Base-by-base conservation (phyloP, 1,140 invertebrate species). In the Brachystomella parvula region DNA sequence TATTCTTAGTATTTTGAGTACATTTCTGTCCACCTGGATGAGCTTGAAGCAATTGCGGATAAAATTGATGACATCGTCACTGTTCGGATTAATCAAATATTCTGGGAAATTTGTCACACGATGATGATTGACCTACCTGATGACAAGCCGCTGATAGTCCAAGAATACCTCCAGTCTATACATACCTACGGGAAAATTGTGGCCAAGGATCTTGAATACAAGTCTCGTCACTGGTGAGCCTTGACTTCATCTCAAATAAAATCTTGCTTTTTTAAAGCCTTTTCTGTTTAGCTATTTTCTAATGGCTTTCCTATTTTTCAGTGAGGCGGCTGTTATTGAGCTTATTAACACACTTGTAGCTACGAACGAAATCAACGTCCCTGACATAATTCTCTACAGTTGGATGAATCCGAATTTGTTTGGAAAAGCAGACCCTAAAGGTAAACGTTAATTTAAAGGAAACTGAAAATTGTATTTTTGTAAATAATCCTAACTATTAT, bases 21-120 rank as follows among this genome's bases (percentile, higher is more conserved):
- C 68, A 81, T 89, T 39, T 76, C 81, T 63, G 70, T 74, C 0
- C 78, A 82, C 3, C 75, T 90, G 21, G 79, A 82, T 58, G 82
- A 86, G 67, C 81, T 90, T 1, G 83, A 89, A 73, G 80, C 84
- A 65, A 86, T 90, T 73, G 79, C 88, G 2, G 86, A 86, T 73
- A 67, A 83, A 78, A 82, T 88, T 0, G 81, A 83, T 49, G 88
- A 92, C 71, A 85, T 91, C 71, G 88, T 88, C 72, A 85, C 88
- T 76, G 84, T 86, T 58, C 82, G 87, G 70, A 84, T 91, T 30
- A 86, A 89, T 72, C 83, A 84, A 58, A 82, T 87, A 29, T 78
- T 91, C 24, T 78, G 83, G 31, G 83, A 82, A 0, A 87, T 92
- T 73, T 77, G 82, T 0, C 78, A 81, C 44, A 86, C 82, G 0